Evolutionary conservation across 2,888 invertebrate species (phyloP).

Genomic region (Campopleginae sp.): DNA sequence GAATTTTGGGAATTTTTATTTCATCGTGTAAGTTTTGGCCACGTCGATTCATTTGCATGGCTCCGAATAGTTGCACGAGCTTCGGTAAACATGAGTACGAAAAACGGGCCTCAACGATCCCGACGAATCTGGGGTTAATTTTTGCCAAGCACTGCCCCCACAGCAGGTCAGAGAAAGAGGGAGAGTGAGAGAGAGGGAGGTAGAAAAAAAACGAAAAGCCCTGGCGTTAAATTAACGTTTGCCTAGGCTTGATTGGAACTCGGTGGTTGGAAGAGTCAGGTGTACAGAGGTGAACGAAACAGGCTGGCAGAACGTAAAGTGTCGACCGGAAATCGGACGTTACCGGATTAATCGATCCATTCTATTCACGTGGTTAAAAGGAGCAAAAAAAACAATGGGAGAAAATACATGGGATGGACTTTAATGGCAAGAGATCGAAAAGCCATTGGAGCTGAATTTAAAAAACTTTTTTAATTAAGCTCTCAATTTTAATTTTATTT

Average conservation of each 20-base stretch:
- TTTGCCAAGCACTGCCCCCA: constrained; percentile 71
- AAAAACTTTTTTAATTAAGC: constrained; percentile 4
- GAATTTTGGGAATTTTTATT: no score
- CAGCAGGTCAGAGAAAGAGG: constrained; percentile 76
- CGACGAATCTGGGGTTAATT: constrained; percentile 69
- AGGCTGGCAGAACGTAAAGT: constrained; percentile 8
- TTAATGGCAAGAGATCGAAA: constrained; percentile 25
- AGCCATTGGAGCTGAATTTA: background rate
- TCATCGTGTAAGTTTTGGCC: no score
- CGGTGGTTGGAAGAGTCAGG: constrained; percentile 63
- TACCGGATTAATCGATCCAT: constrained; percentile 62
- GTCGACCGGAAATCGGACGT: constrained; percentile 61
- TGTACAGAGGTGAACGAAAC: constrained; percentile 32
- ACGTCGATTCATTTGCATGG: background rate
- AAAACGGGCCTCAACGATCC: background rate
- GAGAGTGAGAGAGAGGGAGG: constrained; percentile 59
- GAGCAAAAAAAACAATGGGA: background rate
- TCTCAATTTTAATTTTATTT: background rate
- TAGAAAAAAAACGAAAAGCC: constrained; percentile 72
- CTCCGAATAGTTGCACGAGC: background rate
- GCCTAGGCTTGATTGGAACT: constrained; percentile 77
- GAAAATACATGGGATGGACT: constrained; percentile 3
- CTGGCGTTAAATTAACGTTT: constrained; percentile 82
- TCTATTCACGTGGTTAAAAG: constrained; percentile 21
- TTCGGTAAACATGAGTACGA: constrained; percentile 1